Evolutionary conservation across 2,113 vertebrate genomes (phyloP), one percentile per base, ranked within the genome.

Genomic region (Proteles cristata): DNA sequence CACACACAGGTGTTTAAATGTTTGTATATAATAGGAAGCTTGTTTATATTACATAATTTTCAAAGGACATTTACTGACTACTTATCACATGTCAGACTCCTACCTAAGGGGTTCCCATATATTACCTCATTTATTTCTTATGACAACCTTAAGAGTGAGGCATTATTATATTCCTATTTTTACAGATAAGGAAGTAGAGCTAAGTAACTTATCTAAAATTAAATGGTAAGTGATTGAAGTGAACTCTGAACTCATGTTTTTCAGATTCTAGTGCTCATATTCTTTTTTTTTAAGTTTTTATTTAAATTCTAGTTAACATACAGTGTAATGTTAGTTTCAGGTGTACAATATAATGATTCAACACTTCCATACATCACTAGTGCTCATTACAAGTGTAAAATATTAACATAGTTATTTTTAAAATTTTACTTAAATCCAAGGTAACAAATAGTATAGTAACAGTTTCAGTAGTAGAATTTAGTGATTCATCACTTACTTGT

Each of bases 21-120:
- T 66, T 3, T 87, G 2, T 50, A 74, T n/a, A 92, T 61, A 92
- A 92, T 2, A 90, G 48, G 65, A 88, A 93, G 35, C 4, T 74
- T 83, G 7, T 81, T 45, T 73, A 73, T 11, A 28, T 81, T 81
- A 90, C 7, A 48, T 17, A 91, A 80, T 66, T 85, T 94, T 81
- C 53, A 94, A 97, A 93, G 68, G 80, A 61, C 66, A 93, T 84
- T 88, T 96, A 12, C 73, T 88, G 69, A 95, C 63, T 86, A 33
- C n/a, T 88, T 82, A 85, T 8, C 53, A 93, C 5, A 39, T 39
- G 53, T 96, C 45, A 96, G 63, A 69, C 19, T 97, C 39, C 45
- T 92, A 92, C 71, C 73, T 86, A 94, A 93, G 61, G 63, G 33
- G 76, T 85, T 91, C 93, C 39, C 28, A 71, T 17, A 45, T 58